Evolutionary conservation across 2,888 invertebrate genomes (phyloP), one percentile per base, ranked within the genome.

Genomic region (Esperia sulphurella): DNA sequence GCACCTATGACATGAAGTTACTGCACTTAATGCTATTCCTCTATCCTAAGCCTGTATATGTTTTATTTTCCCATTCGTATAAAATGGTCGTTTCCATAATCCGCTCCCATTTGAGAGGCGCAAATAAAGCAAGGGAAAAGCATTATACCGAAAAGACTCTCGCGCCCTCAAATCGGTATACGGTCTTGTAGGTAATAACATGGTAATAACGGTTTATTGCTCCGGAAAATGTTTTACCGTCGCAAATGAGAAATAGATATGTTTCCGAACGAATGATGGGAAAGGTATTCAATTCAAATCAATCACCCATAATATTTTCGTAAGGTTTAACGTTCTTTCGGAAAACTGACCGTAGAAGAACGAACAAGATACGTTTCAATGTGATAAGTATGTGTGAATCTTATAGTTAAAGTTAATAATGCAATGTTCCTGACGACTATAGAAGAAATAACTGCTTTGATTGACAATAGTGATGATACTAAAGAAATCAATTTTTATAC

Each of bases 41-140:
- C 14, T 45, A 29, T 41, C 45, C 48, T 48, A 54, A 48, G 39
- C 45, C 52, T 49, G 49, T 41, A 53, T 47, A 52, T 43, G 41
- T 45, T 43, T 37, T 41, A 41, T 52, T 57, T 48, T 46, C 44
- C 49, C 50, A 52, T 64, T 55, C 50, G 57, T 54, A 66, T 63
- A 63, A 64, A 59, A 54, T 42, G 43, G 45, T 52, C 58, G 53
- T 61, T 58, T 46, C 52, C 57, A 58, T 59, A 60, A 60, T 62
- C 58, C 58, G 48, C 57, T 53, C 55, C 41, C 54, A 54, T 59
- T 54, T 53, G 41, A 50, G 49, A 49, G 48, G 49, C 42, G 50
- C 49, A 54, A 62, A 60, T 60, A 58, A 57, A 54, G 56, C 53
- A 49, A 45, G 45, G 40, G 29, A 43, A 40, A 48, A 21, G 38